Evolutionary conservation across 2,797 vertebrate species (phyloP), one percentile per base, ranked within the genome.

Genomic region (Neosilurus hyrtlii): DNA sequence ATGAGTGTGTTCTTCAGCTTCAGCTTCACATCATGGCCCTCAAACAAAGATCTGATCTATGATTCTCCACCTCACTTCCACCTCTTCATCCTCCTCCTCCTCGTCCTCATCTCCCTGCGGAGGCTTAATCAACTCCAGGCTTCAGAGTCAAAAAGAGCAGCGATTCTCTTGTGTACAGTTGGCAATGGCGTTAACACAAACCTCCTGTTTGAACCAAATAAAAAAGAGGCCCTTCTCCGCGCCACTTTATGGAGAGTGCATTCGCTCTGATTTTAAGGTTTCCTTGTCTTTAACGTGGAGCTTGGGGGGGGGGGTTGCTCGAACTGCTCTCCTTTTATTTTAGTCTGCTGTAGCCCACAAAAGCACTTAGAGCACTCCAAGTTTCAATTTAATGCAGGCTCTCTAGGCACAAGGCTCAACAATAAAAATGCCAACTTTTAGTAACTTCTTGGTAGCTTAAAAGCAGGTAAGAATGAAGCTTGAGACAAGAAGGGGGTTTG

Each of bases 201-300:
- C 75, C 72, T 79, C 86, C 90, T 89, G 86, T 88, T 90, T 43
- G 86, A 87, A 87, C 88, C 90, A 90, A 92, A 91, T 91, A 87
- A 89, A 90, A 78, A 86, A 86, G 72, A 54, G 86, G 86, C 82
- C 83, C 82, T 35, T 85, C 54, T 85, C 54, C 35, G 79, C 67
- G 83, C 61, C 74, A 70, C 83, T 87, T 89, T 85, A 85, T 84
- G 77, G 83, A 80, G 79, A 86, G 82, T 30, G n/a, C 79, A 61
- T 71, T 80, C 52, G 49, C 79, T 80, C 79, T 71, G 43, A 71
- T 86, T 81, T 82, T 82, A 74, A 84, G 51, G 51, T 14, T 57
- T 30, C 54, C 51, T 65, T 61, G 63, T 83, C 65, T 84, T 85
- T 86, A 76, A 82, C 75, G 6, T 70, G 43, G 78, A 88, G 75